Evolutionary conservation across 2,888 invertebrate genomes (phyloP).

Genomic region (Meghimatium bilineatum): DNA sequence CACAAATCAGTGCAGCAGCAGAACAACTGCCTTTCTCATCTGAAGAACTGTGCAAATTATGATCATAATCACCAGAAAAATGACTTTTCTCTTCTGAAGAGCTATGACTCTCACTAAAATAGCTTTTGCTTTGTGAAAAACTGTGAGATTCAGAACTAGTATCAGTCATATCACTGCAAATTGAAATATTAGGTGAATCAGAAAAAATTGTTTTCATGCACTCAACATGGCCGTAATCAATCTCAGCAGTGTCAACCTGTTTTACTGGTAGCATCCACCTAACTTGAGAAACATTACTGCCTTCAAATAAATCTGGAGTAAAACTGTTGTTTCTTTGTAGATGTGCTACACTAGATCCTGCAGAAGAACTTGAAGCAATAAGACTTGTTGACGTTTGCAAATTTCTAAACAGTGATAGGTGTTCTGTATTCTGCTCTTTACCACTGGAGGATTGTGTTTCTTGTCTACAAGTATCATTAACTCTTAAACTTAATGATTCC

Average conservation of each 20-base stretch:
- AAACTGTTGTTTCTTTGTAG: neutral
- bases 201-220: neutral
- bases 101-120: neutral
- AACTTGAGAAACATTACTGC: neutral
- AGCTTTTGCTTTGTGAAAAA: neutral
- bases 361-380: neutral
- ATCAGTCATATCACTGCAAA: neutral
- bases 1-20: neutral
- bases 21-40: neutral
- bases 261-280: neutral
- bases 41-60: neutral
- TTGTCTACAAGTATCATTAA: neutral
- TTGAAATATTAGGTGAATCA: neutral
- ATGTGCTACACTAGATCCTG: neutral
- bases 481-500: neutral
- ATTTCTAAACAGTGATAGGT: too few relatives aligned
- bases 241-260: neutral
- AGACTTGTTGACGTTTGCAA: neutral
- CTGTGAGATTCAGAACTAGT: neutral
- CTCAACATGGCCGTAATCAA: neutral
- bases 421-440: neutral
- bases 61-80: neutral
- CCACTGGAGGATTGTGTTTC: neutral
- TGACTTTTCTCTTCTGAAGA: neutral
- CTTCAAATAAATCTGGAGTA: neutral